Conservation (phyloP, 2,888 invertebrate genomes). For the Timema cristinae region DNA sequence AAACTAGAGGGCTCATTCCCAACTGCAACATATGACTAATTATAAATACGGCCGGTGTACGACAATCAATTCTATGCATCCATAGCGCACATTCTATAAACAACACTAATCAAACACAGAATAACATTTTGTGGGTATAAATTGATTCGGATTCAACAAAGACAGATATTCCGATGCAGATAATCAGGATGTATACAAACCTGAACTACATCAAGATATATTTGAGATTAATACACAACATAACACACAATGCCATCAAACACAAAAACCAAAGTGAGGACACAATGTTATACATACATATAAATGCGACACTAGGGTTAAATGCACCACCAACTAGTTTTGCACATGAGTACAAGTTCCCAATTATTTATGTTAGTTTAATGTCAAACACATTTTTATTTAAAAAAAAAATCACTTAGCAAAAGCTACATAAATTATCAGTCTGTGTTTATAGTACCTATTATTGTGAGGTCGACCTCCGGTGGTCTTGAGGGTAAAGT, state of each 20-base stretch:
- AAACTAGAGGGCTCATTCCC: conserved; percentile 18
- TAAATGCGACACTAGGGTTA: conserved; percentile 28
- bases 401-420: too few species aligned
- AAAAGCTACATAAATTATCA: too few species aligned
- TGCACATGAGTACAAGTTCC: neutral
- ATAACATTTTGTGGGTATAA: conserved; percentile 21
- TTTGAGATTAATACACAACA: conserved; percentile 10
- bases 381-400: too few species aligned
- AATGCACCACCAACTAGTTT: conserved; percentile 26
- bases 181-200: conserved; percentile 8
- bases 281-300: conserved; percentile 27
- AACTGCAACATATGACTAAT: conserved; percentile 32
- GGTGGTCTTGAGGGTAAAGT: too few species aligned
- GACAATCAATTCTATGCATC: conserved; percentile 25
- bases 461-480: too few species aligned
- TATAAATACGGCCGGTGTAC: conserved; percentile 24
- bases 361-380: too few species aligned
- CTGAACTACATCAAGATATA: neutral
- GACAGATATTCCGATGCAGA: conserved; percentile 13
- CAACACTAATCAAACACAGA: conserved; percentile 24
- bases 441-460: too few species aligned
- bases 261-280: conserved; percentile 25
- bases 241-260: conserved; percentile 28
- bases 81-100: conserved; percentile 25
- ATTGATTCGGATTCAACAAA: too few species aligned